Base-by-base conservation (phyloP, 2,888 invertebrate genomes). In the Xanthorhoe designata region DNA sequence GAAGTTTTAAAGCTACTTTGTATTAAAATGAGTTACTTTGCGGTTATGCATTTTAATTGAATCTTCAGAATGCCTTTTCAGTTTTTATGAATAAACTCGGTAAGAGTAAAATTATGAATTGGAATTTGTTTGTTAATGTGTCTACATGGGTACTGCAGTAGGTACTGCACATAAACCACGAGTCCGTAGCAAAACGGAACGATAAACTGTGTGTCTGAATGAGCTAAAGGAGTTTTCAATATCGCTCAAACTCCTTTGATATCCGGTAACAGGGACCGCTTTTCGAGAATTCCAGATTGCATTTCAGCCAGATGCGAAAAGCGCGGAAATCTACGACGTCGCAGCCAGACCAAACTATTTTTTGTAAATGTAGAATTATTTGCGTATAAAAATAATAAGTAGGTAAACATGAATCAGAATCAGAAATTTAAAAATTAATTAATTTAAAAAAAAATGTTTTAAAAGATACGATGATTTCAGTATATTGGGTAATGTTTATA, bases 231-330 rank as follows among this genome's bases (percentile, higher is more conserved):
- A 66, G 75, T 78, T 77, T 78, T 74, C 73, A 80, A 79, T 77
- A 75, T 77, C 73, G 71, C 67, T 75, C 70, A 62, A 63, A 67
- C 64, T 69, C 67, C 79, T 78, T 81, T 78, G 77, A 79, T 38
- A 56, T 60, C 73, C 66, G 60, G 73, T 69, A 55, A 68, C 57
- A 66, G 72, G 66, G 72, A 66, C 58, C 35, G 35, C 69, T 70
- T 75, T 68, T 62, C 61, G 58, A 71, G 66, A 77, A 74, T 68
- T 75, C 71, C 73, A 77, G 71, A 81, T 78, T 81, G 78, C 78
- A 74, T 79, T 82, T 80, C 71, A 73, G 71, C 68, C 64, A 72
- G 70, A 73, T 75, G 69, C 68, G 70, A 64, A 51, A 63, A 52
- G 6, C 38, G 45, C 24, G 35, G 19, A 51, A 60, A 65, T 42